Evolutionary conservation across 64 coral and sea anemone species (phyloP).

Genomic region (Montipora foliosa): DNA sequence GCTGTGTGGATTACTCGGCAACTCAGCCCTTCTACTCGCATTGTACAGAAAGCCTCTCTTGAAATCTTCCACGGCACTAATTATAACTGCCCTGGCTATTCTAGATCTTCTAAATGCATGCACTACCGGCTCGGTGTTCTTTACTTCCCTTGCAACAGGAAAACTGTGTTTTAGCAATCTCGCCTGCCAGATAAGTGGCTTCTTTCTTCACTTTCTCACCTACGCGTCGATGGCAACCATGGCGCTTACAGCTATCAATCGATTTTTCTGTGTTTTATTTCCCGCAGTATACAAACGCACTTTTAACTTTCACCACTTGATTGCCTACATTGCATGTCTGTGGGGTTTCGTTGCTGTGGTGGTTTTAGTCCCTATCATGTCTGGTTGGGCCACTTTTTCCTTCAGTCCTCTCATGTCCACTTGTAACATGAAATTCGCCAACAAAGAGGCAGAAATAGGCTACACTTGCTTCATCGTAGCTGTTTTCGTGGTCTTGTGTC

Average conservation of each 20-base stretch:
- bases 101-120: constrained; percentile 29
- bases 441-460: neutral
- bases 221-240: constrained; percentile 10
- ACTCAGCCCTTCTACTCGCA: neutral
- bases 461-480: neutral
- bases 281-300: neutral
- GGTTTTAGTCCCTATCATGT: constrained; percentile 7
- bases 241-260: constrained; percentile 25
- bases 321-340: constrained; percentile 19
- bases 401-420: neutral
- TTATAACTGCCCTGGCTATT: constrained; percentile 31
- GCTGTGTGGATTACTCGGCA: neutral
- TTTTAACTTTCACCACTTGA: constrained; percentile 14
- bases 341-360: constrained; percentile 35
- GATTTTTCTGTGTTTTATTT: constrained; percentile 5
- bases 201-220: constrained; percentile 12
- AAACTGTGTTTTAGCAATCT: neutral
- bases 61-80: neutral
- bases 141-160: neutral
- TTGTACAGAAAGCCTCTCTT: constrained; percentile 16
- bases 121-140: neutral
- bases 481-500: neutral
- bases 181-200: constrained; percentile 6
- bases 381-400: neutral
- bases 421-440: neutral